Evolutionary conservation across 2,888 invertebrate genomes (phyloP).

Genomic region (Lycophotia porphyrea): DNA sequence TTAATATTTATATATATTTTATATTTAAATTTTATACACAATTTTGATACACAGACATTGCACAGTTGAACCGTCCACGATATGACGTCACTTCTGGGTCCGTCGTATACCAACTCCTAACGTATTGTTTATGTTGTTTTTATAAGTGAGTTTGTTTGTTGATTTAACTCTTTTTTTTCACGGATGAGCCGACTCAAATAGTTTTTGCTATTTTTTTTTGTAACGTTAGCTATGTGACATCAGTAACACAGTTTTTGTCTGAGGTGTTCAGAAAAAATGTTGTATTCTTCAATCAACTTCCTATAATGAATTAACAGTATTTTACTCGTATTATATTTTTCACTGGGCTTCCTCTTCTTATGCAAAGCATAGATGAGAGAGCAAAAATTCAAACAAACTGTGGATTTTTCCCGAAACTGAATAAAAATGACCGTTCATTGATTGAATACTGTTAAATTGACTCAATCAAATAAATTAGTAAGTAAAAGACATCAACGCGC

Average conservation of each 20-base stretch:
- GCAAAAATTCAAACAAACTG: neutral
- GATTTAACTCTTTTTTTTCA: neutral
- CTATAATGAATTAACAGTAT: neutral
- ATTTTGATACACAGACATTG: constrained; percentile 88
- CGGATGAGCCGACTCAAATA: no score
- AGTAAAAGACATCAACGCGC: constrained; percentile 89
- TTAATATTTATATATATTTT: constrained; percentile 71
- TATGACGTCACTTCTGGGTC: constrained; percentile 78
- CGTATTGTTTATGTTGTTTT: constrained; percentile 16
- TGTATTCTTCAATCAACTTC: neutral
- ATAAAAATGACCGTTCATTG: neutral
- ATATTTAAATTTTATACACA: constrained; percentile 80
- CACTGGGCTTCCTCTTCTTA: constrained; percentile 21
- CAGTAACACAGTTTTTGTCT: neutral
- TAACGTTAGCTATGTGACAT: neutral
- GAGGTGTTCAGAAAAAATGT: neutral
- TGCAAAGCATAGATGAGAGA: neutral
- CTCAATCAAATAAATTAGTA: constrained; percentile 43
- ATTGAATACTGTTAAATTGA: constrained; percentile 1
- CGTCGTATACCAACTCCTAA: constrained; percentile 77
- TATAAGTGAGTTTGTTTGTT: constrained; percentile 2
- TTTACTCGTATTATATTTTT: constrained; percentile 4
- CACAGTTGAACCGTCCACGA: constrained; percentile 86
- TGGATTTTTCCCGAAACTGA: neutral
- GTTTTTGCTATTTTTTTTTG: neutral